Evolutionary conservation across 2,888 invertebrate species (phyloP).

Genomic region (Allolobophora icterica): DNA sequence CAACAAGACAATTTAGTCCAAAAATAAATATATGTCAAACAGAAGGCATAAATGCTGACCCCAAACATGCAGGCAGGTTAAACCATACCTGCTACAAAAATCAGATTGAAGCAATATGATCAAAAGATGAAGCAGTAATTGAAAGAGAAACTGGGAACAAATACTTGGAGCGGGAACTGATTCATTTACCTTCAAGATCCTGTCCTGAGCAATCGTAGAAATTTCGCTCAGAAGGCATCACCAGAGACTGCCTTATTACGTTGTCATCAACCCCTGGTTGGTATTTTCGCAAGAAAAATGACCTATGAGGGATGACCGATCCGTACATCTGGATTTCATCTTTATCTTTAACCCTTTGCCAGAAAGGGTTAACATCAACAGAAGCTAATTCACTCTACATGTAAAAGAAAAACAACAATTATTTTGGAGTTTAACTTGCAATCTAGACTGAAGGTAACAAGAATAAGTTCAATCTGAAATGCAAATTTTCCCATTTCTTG

Average conservation of each 20-base stretch:
- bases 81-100: too few relatives aligned
- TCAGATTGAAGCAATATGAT: too few relatives aligned
- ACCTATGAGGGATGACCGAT: not conserved
- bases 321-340: not conserved
- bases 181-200: not conserved
- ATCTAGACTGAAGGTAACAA: not conserved
- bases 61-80: too few relatives aligned
- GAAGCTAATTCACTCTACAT: not conserved
- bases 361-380: not conserved
- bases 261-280: not conserved
- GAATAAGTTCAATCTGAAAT: not conserved
- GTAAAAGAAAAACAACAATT: not conserved
- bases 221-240: not conserved
- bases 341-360: not conserved
- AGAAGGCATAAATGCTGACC: too few relatives aligned
- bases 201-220: not conserved
- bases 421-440: not conserved
- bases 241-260: not conserved
- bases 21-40: too few relatives aligned
- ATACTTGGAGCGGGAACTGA: not conserved
- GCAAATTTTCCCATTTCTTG: not conserved
- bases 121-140: not conserved
- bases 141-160: not conserved
- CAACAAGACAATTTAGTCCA: too few relatives aligned
- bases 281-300: conserved; percentile 9